phyloP scores from a whole-genome alignment of 2,888 invertebrate genomes.

The Saturnia pavonia region DNA sequence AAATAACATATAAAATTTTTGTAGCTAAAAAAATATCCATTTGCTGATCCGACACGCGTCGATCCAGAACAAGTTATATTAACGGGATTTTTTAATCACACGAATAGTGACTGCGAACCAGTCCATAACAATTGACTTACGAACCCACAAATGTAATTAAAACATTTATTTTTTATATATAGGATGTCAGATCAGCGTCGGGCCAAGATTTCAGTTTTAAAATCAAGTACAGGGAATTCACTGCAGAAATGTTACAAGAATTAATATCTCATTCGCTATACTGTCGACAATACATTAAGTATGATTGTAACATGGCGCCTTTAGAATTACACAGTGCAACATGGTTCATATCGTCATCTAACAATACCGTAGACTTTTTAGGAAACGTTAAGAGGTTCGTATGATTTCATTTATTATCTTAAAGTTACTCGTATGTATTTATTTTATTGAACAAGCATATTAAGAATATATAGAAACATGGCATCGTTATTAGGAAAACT shows the following conservation, averaged over 20 bases:
- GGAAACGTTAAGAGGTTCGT: constrained; percentile 90
- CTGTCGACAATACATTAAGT: constrained; percentile 94
- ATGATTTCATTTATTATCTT: background rate
- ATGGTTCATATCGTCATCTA: constrained; percentile 93
- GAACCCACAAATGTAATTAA: background rate
- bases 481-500: too few relatives aligned
- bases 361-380: constrained; percentile 90
- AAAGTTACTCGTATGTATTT: background rate
- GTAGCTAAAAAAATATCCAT: background rate
- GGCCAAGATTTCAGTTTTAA: constrained; percentile 92
- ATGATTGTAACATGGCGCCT: constrained; percentile 94
- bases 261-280: constrained; percentile 93
- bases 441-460: background rate
- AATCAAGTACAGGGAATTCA: constrained; percentile 94
- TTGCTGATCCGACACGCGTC: background rate
- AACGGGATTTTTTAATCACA: background rate
- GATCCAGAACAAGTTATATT: background rate
- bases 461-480: too few relatives aligned
- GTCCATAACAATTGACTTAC: background rate
- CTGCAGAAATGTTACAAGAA: constrained; percentile 94
- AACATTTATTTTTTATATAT: constrained; percentile 20
- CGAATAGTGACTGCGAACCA: too few relatives aligned
- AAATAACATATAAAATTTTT: background rate
- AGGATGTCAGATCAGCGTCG: constrained; percentile 90
- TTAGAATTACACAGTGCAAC: constrained; percentile 93